These are phyloP conservation scores for Lucinisca nassula DNA, from an alignment of 2,888 invertebrate genomes.

Conservation along the genomic window DNA sequence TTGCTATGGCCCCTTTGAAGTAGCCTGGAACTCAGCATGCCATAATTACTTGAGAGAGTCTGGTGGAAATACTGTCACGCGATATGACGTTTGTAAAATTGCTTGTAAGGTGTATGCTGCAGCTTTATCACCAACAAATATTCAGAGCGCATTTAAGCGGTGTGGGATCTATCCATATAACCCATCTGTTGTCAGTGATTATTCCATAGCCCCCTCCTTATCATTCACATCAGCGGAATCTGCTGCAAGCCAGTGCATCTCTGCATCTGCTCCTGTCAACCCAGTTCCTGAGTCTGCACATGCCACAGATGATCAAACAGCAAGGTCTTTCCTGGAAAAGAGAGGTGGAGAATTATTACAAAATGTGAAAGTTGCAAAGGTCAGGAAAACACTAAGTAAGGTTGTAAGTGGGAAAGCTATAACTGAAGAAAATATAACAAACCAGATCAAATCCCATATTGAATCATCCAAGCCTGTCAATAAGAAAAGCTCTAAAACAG, in stretches of 20 bases:
- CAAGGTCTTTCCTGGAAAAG: background rate
- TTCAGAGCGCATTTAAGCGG: background rate
- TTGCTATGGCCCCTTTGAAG: constrained; percentile 45
- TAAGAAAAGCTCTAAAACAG: background rate
- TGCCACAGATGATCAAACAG: background rate
- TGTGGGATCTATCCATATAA: background rate
- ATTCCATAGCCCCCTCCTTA: background rate
- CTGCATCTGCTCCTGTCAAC: background rate
- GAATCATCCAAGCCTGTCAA: background rate
- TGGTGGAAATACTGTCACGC: background rate
- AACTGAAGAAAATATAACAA: background rate
- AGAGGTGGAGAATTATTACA: background rate
- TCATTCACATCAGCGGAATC: background rate
- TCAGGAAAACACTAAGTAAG: background rate
- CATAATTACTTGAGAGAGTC: constrained; percentile 34
- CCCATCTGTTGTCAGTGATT: background rate
- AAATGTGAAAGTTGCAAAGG: background rate
- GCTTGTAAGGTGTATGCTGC: background rate
- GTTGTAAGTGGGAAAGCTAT: background rate
- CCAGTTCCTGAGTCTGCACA: background rate
- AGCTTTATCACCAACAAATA: background rate
- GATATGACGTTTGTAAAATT: background rate
- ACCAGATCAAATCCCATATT: background rate
- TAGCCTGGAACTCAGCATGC: constrained; percentile 17
- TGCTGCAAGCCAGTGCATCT: background rate